Evolutionary conservation across 1,140 invertebrate species (phyloP), one percentile per base, ranked within the genome.

Genomic region (Oppia nitens): DNA sequence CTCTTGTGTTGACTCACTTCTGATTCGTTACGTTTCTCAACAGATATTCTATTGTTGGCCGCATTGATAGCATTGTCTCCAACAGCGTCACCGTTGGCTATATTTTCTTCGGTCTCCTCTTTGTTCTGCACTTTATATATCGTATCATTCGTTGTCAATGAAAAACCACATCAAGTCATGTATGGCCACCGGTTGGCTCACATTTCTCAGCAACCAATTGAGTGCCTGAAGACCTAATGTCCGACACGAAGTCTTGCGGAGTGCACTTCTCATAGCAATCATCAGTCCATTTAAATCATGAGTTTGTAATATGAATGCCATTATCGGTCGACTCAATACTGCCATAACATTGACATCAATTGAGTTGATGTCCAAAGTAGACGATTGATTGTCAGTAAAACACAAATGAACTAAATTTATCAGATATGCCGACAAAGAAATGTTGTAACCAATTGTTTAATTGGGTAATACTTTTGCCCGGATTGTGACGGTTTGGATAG

Each of bases 111-210:
- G 23, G 6, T 28, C 21, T 28, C 49, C 4, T 51, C 49, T 51
- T 51, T 51, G 6, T 51, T 14, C n/a, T n/a, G 6, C 14, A 6
- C 4, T 25, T 28, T 28, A n/a, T n/a, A n/a, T n/a, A n/a, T n/a
- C 27, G 17, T 12, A n/a, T 57, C 56, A n/a, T 45, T 50, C 3
- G 32, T 17, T 14, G 78, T 79, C 23, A 90, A 72, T 9, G 80
- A 74, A 92, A 85, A 88, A 94, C 92, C 91, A 96, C 60, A 96
- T 78, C 0, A 96, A 74, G 71, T 96, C 92, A 67, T 96, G 92
- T 9, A 95, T 75, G 69, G 84, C 87, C 6, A 83, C 82, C 4
- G 89, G 83, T 70, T 93, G 87, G 0, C 87, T 92, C 1, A 95
- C 88, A 60, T 83, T 87, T 61, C 88, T 78, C 2, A 98, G 74